Evolutionary conservation across 2,888 invertebrate genomes (phyloP).

Genomic region (Drosophila neutralis): DNA sequence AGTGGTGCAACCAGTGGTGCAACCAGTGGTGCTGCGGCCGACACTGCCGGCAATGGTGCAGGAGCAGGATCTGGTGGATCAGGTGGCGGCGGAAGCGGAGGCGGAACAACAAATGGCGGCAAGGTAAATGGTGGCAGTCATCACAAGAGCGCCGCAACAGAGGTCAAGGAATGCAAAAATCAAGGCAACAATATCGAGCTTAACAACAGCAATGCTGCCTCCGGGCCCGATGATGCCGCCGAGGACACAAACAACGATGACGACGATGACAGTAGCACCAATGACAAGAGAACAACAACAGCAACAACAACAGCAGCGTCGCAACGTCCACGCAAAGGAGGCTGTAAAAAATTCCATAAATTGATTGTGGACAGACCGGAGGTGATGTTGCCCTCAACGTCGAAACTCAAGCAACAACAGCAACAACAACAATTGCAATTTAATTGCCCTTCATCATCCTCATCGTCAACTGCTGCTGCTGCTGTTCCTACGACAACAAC

Average conservation of each 20-base stretch:
- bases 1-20: conserved; percentile 27
- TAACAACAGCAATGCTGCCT: conserved; percentile 16
- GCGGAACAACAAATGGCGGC: conserved; percentile 51
- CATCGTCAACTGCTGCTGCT: conserved; percentile 8
- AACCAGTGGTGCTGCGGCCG: conserved; percentile 22
- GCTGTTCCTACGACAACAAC: conserved; percentile 39
- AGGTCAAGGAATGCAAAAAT: conserved; percentile 51
- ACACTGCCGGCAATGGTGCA: conserved; percentile 32
- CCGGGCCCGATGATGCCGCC: conserved; percentile 33
- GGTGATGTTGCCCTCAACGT: conserved; percentile 82
- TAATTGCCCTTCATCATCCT: conserved; percentile 69
- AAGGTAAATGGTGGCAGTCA: conserved; percentile 55
- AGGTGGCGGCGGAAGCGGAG: conserved; percentile 13
- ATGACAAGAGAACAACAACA: conserved; percentile 53
- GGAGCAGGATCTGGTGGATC: conserved; percentile 3
- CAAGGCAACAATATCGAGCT: conserved; percentile 40
- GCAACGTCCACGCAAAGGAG: conserved; percentile 69
- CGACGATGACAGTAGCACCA: conserved; percentile 62
- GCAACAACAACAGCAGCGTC: conserved; percentile 35
- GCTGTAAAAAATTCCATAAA: conserved; percentile 82
- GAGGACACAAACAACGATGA: conserved; percentile 57
- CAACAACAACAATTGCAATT: conserved; percentile 68
- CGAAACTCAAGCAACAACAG: conserved; percentile 72
- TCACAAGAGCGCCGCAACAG: conserved; percentile 46
- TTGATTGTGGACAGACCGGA: conserved; percentile 81